phyloP scores from a whole-genome alignment of 1,140 invertebrate species.

The Trypoxylus dichotomus region DNA sequence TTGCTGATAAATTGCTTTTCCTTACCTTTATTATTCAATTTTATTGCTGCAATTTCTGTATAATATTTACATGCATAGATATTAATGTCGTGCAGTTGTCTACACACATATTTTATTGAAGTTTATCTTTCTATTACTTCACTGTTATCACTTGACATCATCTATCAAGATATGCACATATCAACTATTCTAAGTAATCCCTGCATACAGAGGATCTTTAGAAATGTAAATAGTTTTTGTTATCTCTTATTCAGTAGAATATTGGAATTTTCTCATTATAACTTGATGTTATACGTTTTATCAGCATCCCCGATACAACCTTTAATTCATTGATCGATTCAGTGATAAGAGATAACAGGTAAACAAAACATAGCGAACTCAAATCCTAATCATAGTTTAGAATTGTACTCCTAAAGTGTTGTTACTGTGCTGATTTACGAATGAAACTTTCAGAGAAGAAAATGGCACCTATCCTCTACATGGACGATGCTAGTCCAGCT shows the following conservation, averaged over 20 bases:
- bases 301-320: not conserved
- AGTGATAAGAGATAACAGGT: conserved; percentile 14
- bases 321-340: conserved; percentile 9
- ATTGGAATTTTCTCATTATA: not conserved
- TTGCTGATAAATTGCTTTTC: too few species aligned
- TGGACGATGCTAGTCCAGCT: conserved; percentile 21
- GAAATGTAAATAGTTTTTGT: not conserved
- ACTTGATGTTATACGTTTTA: not conserved
- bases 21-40: too few species aligned
- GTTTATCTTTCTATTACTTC: too few species aligned
- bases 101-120: too few species aligned
- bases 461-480: conserved; percentile 26
- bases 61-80: too few species aligned
- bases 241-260: not conserved
- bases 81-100: too few species aligned
- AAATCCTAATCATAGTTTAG: not conserved
- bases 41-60: too few species aligned
- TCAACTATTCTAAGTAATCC: too few species aligned
- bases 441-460: not conserved
- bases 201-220: too few species aligned
- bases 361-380: not conserved
- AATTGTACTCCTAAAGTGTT: not conserved
- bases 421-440: not conserved
- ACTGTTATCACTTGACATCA: too few species aligned
- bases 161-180: too few species aligned